Evolutionary conservation across 2,113 vertebrate species (phyloP).

Genomic region (Manacus vitellinus): DNA sequence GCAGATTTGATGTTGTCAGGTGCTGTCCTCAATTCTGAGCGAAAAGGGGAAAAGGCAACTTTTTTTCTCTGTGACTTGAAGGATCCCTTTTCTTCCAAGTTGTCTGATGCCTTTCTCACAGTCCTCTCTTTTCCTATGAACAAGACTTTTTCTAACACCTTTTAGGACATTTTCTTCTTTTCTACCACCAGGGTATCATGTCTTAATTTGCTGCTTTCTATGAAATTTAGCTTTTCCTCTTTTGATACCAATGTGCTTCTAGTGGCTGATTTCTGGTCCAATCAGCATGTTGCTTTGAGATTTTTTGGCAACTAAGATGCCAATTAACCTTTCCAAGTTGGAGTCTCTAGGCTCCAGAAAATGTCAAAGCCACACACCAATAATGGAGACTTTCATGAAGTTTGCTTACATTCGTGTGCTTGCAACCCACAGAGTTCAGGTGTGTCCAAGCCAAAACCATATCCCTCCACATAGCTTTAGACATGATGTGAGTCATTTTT

Average conservation of each 20-base stretch:
- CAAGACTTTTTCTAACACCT: background rate
- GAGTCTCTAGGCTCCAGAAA: background rate
- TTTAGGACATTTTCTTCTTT: background rate
- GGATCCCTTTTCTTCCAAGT: background rate
- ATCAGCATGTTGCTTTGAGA: background rate
- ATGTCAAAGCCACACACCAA: background rate
- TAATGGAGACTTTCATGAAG: slow-evolving; percentile 24
- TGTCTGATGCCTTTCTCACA: background rate
- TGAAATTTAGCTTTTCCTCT: background rate
- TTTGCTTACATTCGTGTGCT: background rate
- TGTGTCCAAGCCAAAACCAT: slow-evolving; percentile 40
- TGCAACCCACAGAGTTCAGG: slow-evolving; percentile 16
- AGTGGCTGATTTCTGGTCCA: background rate
- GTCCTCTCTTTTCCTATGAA: background rate
- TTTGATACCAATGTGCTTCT: background rate
- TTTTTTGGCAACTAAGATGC: background rate
- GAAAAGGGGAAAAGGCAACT: background rate
- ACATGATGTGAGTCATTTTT: background rate
- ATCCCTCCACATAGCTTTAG: background rate
- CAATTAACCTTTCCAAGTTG: background rate
- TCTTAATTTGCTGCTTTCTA: background rate
- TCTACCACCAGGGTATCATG: background rate
- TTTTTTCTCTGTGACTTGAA: background rate
- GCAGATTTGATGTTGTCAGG: slow-evolving; percentile 31
- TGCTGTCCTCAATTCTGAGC: background rate